phyloP scores from a whole-genome alignment of 2,113 vertebrate genomes.

The Conger conger region DNA sequence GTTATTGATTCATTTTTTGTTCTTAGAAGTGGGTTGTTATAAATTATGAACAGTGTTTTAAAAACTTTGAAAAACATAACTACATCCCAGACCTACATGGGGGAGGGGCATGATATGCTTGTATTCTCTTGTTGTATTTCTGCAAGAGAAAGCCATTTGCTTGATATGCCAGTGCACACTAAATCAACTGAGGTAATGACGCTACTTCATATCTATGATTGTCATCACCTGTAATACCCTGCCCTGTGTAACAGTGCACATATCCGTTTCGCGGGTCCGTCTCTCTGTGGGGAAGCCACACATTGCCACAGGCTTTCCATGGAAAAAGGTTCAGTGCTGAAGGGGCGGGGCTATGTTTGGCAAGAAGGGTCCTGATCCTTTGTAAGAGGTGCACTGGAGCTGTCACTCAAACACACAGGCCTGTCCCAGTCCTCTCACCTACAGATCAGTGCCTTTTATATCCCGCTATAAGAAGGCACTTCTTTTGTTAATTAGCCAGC shows the following conservation, averaged over 20 bases:
- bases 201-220: conserved; percentile 70
- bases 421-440: conserved; percentile 49
- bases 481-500: conserved; percentile 80
- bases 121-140: conserved; percentile 44
- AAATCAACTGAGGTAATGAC: conserved; percentile 89
- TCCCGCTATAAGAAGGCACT: conserved; percentile 88
- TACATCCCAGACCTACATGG: conserved; percentile 28
- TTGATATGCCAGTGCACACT: conserved; percentile 82
- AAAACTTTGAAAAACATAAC: conserved; percentile 47
- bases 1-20: neutral
- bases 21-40: conserved; percentile 39
- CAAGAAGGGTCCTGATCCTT: neutral
- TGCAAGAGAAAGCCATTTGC: conserved; percentile 72
- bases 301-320: conserved; percentile 16
- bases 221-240: conserved; percentile 75
- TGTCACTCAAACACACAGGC: conserved; percentile 22
- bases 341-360: neutral
- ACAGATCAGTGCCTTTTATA: conserved; percentile 79
- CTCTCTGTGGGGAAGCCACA: neutral
- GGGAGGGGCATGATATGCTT: conserved; percentile 57
- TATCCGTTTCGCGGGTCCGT: neutral
- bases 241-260: neutral
- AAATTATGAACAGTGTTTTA: conserved; percentile 46
- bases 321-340: neutral
- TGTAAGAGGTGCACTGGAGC: neutral